phyloP scores from a whole-genome alignment of 92 coral and sea anemone genomes.

The Palythoa heliodiscus region DNA sequence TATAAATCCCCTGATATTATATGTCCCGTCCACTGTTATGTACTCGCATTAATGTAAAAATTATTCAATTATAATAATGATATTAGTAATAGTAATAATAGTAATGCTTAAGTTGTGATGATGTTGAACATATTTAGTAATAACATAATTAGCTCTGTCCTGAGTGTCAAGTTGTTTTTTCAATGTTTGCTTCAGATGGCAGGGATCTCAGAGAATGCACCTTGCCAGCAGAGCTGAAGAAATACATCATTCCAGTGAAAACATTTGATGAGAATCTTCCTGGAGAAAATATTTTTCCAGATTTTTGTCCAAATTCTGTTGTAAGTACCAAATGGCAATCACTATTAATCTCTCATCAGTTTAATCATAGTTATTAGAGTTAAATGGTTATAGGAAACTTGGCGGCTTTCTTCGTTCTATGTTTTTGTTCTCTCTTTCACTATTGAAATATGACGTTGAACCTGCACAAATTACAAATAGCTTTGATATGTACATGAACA shows the following conservation, averaged over 20 bases:
- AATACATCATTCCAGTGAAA: slow-evolving; percentile 68
- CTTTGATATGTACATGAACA: too few species aligned
- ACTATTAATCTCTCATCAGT: too few species aligned
- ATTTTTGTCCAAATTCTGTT: slow-evolving; percentile 40
- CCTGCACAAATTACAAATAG: too few species aligned
- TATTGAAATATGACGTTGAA: too few species aligned
- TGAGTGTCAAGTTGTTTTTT: not conserved
- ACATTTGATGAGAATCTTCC: slow-evolving; percentile 80
- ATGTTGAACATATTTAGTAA: not conserved
- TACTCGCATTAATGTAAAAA: too few species aligned
- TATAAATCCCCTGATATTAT: too few species aligned
- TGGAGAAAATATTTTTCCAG: slow-evolving; percentile 87
- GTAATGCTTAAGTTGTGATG: not conserved
- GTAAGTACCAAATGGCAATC: slow-evolving; percentile 47
- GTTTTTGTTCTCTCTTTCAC: too few species aligned
- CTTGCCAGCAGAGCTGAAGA: slow-evolving; percentile 74
- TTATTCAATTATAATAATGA: not conserved
- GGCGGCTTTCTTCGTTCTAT: too few species aligned
- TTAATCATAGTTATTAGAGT: not conserved
- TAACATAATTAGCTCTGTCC: not conserved
- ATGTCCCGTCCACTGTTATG: too few species aligned
- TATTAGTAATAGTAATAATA: too few species aligned
- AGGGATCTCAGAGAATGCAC: slow-evolving; percentile 75
- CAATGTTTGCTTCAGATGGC: slow-evolving; percentile 64
- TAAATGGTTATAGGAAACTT: too few species aligned